Conservation (phyloP, 2,888 invertebrate species). For the Tuberolachnus salignus region DNA sequence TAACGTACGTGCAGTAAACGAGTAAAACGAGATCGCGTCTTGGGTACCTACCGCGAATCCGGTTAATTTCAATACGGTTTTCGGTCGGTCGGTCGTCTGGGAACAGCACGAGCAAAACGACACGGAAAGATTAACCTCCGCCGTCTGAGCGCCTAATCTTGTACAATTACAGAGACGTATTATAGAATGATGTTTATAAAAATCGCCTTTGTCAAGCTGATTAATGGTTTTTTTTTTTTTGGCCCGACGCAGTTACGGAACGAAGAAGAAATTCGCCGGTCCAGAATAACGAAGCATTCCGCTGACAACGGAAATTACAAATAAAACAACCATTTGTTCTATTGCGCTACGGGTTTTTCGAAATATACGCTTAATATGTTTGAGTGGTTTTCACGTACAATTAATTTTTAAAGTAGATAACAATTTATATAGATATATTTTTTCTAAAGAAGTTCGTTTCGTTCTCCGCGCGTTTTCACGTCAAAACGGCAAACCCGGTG, state of each 20-base stretch:
- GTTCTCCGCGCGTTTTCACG: too few relatives aligned
- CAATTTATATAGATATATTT: too few relatives aligned
- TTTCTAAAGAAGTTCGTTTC: too few relatives aligned
- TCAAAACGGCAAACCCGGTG: too few relatives aligned
- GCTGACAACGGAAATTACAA: conserved; percentile 28
- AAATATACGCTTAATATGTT: background rate
- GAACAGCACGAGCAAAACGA: background rate
- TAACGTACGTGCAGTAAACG: too few relatives aligned
- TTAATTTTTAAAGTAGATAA: too few relatives aligned
- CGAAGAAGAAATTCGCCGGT: conserved; percentile 7
- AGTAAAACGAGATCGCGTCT: too few relatives aligned
- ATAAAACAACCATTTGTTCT: conserved; percentile 40
- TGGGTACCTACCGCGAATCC: too few relatives aligned
- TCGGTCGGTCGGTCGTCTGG: too few relatives aligned
- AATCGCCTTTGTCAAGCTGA: conserved; percentile 29
- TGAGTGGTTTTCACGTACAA: background rate
- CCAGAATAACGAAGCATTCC: conserved; percentile 27
- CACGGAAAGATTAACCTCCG: conserved; percentile 23
- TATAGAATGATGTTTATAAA: conserved; percentile 38
- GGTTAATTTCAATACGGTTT: too few relatives aligned
- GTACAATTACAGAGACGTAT: conserved; percentile 21
- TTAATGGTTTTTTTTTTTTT: conserved; percentile 12
- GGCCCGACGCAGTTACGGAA: background rate
- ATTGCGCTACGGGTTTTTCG: background rate
- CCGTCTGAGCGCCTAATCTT: conserved; percentile 27